Base-by-base conservation (phyloP, 37 sponge, comb jelly and placozoan species). In the Amphimedon queenslandica region DNA sequence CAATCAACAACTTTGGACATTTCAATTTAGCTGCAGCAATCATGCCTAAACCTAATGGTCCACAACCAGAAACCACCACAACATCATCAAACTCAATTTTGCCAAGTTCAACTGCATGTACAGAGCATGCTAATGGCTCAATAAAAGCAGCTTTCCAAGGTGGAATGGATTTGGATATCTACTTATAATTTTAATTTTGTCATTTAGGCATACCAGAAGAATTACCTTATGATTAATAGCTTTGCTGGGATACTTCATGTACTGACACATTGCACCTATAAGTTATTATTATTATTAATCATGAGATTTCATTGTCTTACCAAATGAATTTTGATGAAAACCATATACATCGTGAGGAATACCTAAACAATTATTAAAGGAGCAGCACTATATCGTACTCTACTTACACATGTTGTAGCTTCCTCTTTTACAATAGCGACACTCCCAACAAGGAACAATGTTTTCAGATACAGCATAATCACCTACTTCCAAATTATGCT, bases 11-110 rank as follows among this genome's bases (percentile, higher is more conserved):
- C 24, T 60, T 55, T 0, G 88, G 88, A 47, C 57, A 77, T 79
- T 88, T 88, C 31, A 77, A 71, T 73, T 53, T 76, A 24, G 88
- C 88, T 36, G 88, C 75, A 37, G 88, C 83, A 25, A 88, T 73
- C 88, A 88, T 88, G 0, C 88, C 88, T 11, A 88, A 79, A 36
- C 88, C 88, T 0, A 88, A 77, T 35, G 88, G 82, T 1, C 88
- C 88, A 77, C 88, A 88, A 18, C 88, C 88, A 40, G 82, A 63
- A 32, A 88, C 75, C 18, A 88, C 88, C 42, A 88, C 88, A 11
- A 73, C 75, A 55, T 88, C 75, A n/a, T 60, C 21, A 40, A 82
- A 75, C 72, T 82, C 79, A 4, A 88, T 78, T 13, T 77, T 40
- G 3, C 82, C 88, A 40, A 75, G 55, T 47, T 88, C 83, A 24